phyloP scores from a whole-genome alignment of 2,113 vertebrate genomes.

The Hypocryptadius cinnamomeus region DNA sequence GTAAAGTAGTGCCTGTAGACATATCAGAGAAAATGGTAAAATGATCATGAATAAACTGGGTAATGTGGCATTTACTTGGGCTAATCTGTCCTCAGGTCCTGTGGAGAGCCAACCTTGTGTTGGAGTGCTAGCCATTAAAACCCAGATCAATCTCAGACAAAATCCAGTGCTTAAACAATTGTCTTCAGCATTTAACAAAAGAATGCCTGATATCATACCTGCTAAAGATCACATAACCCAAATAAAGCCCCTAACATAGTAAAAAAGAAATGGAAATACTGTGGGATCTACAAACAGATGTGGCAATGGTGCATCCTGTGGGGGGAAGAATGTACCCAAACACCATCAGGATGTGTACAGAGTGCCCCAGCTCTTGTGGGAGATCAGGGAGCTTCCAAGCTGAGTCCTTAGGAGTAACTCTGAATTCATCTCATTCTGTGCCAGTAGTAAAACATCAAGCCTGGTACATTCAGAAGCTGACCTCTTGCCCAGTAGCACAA shows the following conservation, averaged over 20 bases:
- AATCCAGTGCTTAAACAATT: not conserved
- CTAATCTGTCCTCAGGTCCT: not conserved
- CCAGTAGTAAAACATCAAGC: not conserved
- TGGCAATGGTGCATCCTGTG: rapidly evolving
- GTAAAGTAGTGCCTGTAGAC: not conserved
- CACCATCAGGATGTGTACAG: not conserved
- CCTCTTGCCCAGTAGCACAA: not conserved
- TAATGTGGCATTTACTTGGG: not conserved
- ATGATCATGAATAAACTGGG: not conserved
- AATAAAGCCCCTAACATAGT: not conserved
- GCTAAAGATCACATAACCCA: not conserved
- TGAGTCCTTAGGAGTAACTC: not conserved
- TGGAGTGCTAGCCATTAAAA: not conserved
- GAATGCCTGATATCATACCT: not conserved
- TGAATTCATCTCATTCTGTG: not conserved
- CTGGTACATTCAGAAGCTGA: not conserved
- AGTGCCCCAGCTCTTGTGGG: not conserved
- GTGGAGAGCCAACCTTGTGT: not conserved
- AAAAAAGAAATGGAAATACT: not conserved
- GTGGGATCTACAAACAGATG: not conserved
- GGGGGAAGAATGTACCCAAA: rapidly evolving
- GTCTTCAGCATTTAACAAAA: not conserved
- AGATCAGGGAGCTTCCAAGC: not conserved
- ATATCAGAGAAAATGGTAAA: not conserved
- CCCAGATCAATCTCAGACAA: not conserved